phyloP scores from a whole-genome alignment of 2,888 invertebrate genomes.

The Atrina japonica region DNA sequence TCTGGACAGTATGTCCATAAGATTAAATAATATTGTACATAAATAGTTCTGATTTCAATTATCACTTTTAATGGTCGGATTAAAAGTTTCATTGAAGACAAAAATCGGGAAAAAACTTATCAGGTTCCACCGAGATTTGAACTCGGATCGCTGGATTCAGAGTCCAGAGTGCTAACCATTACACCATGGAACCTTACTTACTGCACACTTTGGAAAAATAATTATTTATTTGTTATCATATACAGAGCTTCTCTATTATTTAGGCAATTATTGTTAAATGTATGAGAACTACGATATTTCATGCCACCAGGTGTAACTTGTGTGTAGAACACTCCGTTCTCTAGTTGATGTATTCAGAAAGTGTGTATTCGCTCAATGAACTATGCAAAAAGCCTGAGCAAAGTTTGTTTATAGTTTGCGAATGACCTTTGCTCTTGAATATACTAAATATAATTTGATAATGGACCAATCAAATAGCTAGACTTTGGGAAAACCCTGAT shows the following conservation, averaged over 20 bases:
- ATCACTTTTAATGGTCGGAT: neutral
- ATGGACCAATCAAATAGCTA: constrained; percentile 27
- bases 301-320: too few species aligned
- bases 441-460: too few species aligned
- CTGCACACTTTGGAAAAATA: neutral
- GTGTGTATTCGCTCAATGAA: too few species aligned
- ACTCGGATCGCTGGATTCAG: constrained; percentile 38
- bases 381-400: too few species aligned
- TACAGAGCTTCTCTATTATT: too few species aligned
- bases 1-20: neutral
- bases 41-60: neutral
- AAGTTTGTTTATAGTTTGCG: too few species aligned
- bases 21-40: neutral
- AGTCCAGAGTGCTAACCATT: constrained; percentile 54
- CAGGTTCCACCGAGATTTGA: constrained; percentile 45
- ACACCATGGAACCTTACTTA: constrained; percentile 58
- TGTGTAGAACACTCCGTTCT: too few species aligned
- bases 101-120: neutral
- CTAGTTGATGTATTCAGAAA: too few species aligned
- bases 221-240: neutral
- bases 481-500: constrained; percentile 29
- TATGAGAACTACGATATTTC: too few species aligned
- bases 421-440: constrained; percentile 11
- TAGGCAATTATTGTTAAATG: too few species aligned
- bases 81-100: neutral